Evolutionary conservation across 1,140 invertebrate species (phyloP), one percentile per base, ranked within the genome.

Genomic region (Aphidius ervi): DNA sequence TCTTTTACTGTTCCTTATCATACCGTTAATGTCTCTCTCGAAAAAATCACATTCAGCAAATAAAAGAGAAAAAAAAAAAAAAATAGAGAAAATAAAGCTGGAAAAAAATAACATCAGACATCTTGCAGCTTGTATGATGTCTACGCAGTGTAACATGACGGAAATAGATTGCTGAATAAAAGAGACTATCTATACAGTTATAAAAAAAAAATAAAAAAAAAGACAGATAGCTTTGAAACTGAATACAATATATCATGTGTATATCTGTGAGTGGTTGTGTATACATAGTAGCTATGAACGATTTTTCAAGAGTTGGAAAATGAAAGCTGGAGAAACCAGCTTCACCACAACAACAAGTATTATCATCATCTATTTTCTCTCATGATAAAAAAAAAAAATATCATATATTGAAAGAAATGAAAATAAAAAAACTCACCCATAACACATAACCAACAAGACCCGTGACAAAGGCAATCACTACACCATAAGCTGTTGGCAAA

Each of bases 391-490:
- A 31, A 31, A 31, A 31, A 31, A 31, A 31, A 31, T 31, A 31
- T 31, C 23, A 31, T 3, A 31, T 31, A 31, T 31, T 31, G 23
- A 31, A 31, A 31, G 23, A 31, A 31, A 31, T 31, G 23, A 31
- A 3, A 4, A 31, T 20, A 10, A 9, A 10, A 59, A 54, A 63
- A 76, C 76, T 78, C 64, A 79, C 77, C 77, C 77, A 78, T 39
- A 79, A 63, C 49, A 77, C 65, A 57, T 79, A 78, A 57, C 77
- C 77, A n/a, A 79, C 53, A 37, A 78, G 56, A 39, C 71, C 75
- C 10, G 75, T 78, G 56, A 78, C 50, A 55, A 78, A 71, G 9
- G 76, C 76, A 67, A 79, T 79, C 66, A 77, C 70, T 58, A 79
- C 68, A 59, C 77, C 77, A 57, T 77, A 77, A 68, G 73, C 61